A percentile compares a stretch with the other conserved stretches of the same genome.
Conservation (phyloP, 2,113 vertebrate species). For the Lepus americanus region DNA sequence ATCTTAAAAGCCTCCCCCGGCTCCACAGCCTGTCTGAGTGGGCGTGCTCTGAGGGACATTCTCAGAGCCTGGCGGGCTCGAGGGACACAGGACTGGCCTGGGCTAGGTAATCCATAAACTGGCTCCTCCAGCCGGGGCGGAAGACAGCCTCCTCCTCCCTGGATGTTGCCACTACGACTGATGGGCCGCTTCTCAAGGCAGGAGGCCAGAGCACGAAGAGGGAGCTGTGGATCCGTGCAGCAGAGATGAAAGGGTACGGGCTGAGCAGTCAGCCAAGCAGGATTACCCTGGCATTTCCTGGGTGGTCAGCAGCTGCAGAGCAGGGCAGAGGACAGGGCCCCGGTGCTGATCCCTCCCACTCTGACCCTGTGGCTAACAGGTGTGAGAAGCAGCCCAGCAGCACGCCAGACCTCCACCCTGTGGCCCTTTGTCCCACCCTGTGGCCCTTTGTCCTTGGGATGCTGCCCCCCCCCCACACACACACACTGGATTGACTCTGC, state of each 20-base stretch:
- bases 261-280: conserved; percentile 54
- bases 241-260: conserved; percentile 70
- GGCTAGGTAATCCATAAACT: not conserved
- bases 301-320: conserved; percentile 70
- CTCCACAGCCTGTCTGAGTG: conserved; percentile 20
- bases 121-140: not conserved
- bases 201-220: conserved; percentile 18
- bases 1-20: conserved; percentile 66
- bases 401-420: not conserved
- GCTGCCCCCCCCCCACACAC: not conserved
- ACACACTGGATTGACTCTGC: not conserved
- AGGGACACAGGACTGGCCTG: not conserved
- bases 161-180: not conserved
- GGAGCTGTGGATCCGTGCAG: not conserved
- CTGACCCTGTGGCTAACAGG: conserved; percentile 70
- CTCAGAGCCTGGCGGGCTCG: not conserved
- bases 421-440: too few species aligned
- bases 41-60: conserved; percentile 32
- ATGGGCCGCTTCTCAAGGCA: not conserved
- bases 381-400: conserved; percentile 63
- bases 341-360: conserved; percentile 65
- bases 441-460: not conserved
- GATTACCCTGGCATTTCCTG: conserved; percentile 79
- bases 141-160: conserved; percentile 55
- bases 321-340: conserved; percentile 42